Base-by-base conservation (phyloP, 2,797 vertebrate species). In the Hipposideros larvatus region DNA sequence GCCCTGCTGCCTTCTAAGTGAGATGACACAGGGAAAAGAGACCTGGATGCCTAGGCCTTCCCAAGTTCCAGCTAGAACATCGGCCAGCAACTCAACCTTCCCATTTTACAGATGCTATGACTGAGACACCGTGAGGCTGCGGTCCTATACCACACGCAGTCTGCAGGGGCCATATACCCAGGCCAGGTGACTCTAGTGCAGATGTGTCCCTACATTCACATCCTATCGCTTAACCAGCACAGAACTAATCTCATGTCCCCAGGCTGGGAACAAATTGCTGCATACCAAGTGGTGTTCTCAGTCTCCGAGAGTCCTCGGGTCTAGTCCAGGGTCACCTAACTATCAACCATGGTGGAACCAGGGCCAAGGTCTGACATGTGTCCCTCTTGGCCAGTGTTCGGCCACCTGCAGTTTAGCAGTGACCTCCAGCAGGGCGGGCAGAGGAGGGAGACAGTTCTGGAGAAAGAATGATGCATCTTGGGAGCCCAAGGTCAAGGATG, bases 121-220 rank as follows among this genome's bases (percentile, higher is more conserved):
- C 75, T 28, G 46, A 83, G 48, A 14, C 0, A 0, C 13, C 0
- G 4, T 21, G 70, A 51, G 21, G 61, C 68, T 74, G 22, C 0
- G 41, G 57, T 57, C 65, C 26, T 22, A 15, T 10, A 5, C 19
- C 18, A 21, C 34, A 22, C 37, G 1, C n/a, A 43, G 34, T 75
- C 31, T 70, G 51, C 34, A 18, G 66, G 14, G 28, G 28, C 43
- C 19, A 18, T 34, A 24, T 6, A 21, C 34, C 59, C 22, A n/a
- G 41, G 16, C 16, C 4, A 3, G n/a, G 57, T 46, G 43, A 34
- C 34, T 11, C 31, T 31, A 7, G 2, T 7, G 4, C 2, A 2
- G 11, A 57, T 63, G 37, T 46, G 83, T 43, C 63, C 15, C 28
- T 31, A 34, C 3, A 21, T 24, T 18, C 7, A 0, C 2, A 9